Evolutionary conservation across 2,888 invertebrate species (phyloP), one percentile per base, ranked within the genome.

Genomic region (Acholoe squamosa): DNA sequence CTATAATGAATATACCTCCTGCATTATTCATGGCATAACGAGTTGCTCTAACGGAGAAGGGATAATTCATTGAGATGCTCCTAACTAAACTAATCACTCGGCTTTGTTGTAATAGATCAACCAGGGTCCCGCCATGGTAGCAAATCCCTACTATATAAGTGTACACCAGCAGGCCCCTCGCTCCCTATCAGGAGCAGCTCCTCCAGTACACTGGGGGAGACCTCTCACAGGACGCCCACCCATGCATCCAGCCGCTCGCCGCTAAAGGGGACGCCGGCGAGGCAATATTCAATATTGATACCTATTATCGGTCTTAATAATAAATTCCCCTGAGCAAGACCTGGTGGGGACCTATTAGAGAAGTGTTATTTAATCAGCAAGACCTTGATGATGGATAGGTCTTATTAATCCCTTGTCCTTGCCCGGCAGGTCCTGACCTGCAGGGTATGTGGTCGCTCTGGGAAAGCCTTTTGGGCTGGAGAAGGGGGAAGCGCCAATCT

Each of bases 321-420:
- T 25, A 19, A 80, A 80, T 33, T 80, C 80, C 14, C 33, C 25
- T 33, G 33, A 14, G 80, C 33, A 12, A 43, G 43, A 25, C 34
- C 43, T 33, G 80, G 34, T 3, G 80, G 80, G 34, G 43, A 19
- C 80, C 43, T 80, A 80, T 80, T 80, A 80, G 80, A 80, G 80
- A 43, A 25, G 80, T 80, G 80, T 43, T 28, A 86, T 54, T 54
- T 54, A 54, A 86, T 86, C 54, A 86, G 31, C 31, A 86, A 43
- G 34, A 25, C 54, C 25, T 56, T 28, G 31, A 52, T 86, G 86
- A 86, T 86, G 86, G 86, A 86, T 86, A 14, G 28, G 54, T 25
- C 86, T 86, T 86, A 54, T 86, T 54, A 86, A 86, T 52, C 54
- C 52, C 86, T 28, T 86, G 86, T 86, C 52, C 16, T n/a, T 86